phyloP scores from a whole-genome alignment of 2,797 vertebrate genomes.

The Urosaurus nigricauda region DNA sequence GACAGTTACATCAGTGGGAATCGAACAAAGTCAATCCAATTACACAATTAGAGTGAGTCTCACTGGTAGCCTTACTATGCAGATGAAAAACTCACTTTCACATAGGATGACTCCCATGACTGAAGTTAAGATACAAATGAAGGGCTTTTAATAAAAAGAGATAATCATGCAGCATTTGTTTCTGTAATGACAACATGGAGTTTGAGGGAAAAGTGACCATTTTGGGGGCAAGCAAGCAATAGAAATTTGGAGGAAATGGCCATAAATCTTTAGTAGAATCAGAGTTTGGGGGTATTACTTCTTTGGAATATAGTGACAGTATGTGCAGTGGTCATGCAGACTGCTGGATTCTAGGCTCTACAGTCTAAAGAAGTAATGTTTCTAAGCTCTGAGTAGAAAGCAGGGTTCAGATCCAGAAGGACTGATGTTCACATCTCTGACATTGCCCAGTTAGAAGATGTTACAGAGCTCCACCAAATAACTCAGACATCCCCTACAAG shows the following conservation, averaged over 20 bases:
- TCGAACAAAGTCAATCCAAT: not conserved
- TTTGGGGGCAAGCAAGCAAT: not conserved
- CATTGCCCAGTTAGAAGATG: not conserved
- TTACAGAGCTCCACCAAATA: not conserved
- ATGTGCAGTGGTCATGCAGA: too few species aligned
- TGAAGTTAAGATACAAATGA: not conserved
- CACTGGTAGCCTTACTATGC: not conserved
- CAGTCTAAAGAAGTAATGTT: too few species aligned
- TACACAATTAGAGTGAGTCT: not conserved
- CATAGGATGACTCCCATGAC: not conserved
- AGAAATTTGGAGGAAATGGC: not conserved
- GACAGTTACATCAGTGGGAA: not conserved
- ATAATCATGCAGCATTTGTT: conserved; percentile 9
- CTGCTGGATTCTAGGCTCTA: too few species aligned
- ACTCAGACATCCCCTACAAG: not conserved
- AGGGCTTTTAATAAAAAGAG: not conserved
- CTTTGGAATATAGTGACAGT: too few species aligned
- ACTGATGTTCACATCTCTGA: not conserved
- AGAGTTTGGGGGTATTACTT: not conserved
- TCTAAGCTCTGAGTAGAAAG: too few species aligned
- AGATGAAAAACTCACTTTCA: accelerated
- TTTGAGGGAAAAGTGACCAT: conserved; percentile 45
- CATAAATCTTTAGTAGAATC: too few species aligned
- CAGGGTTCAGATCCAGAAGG: too few species aligned
- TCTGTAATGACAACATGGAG: conserved; percentile 30